Base-by-base conservation (phyloP, 2,797 vertebrate species). In the Chiroxiphia lanceolata region DNA sequence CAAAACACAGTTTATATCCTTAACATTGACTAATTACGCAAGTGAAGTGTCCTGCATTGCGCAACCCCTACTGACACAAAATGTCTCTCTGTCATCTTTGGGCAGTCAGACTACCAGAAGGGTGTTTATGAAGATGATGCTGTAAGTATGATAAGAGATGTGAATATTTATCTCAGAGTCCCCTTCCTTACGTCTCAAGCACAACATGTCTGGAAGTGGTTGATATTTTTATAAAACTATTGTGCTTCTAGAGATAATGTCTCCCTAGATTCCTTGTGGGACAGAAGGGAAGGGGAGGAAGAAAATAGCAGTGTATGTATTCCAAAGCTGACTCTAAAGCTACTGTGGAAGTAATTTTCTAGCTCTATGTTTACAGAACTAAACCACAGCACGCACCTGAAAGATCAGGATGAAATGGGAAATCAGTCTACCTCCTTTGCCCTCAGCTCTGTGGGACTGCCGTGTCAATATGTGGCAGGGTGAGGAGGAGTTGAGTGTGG, bases 341-440 rank as follows among this genome's bases (percentile, higher is more conserved):
- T 87, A 34, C 68, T 6, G 5, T 23, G 11, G 27, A 90, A 89
- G 17, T 29, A 63, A 70, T 51, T 68, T 59, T 92, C 67, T 72
- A 44, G 5, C 9, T 72, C 10, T n/a, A 1, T 42, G 33, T n/a
- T 68, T 70, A 56, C 14, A 70, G 29, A 51, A 13, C 59, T 74
- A 75, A 88, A 75, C 4, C 5, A 67, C 34, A 54, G 13, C 0
- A 0, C 40, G 51, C 8, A 40, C 2, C 34, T 68, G 57, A 93
- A 88, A 91, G 6, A 15, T 83, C 36, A 64, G 34, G 40, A 36
- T 42, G 21, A 87, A 83, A 93, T 33, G 9, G 56, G 48, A 86
- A 68, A 53, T 17, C 6, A 25, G 12, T n/a, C 9, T 74, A 19
- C 10, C 22, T 63, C 5, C 8, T 90, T 61, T 13, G 0, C 9